A percentile compares a stretch with the other conserved stretches of the same genome.
These are phyloP conservation scores for Eutrigla gurnardus DNA, from an alignment of 2,797 vertebrate genomes.

Conservation along the genomic window DNA sequence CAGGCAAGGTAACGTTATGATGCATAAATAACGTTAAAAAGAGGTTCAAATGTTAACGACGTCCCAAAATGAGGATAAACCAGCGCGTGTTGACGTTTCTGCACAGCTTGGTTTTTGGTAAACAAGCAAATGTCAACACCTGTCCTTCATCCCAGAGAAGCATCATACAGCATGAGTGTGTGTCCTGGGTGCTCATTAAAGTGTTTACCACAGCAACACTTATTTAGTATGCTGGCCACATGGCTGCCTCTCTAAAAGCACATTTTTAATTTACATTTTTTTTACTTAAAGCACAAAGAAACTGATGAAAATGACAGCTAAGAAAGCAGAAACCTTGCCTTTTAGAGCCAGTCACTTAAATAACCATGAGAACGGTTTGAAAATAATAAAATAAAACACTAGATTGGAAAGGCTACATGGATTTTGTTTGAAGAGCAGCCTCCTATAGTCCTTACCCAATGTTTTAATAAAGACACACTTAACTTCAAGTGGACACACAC, in stretches of 20 bases:
- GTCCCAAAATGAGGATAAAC: not conserved
- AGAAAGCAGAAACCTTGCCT: not conserved
- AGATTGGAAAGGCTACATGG: not conserved
- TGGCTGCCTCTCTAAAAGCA: not conserved
- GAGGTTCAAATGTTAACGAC: not conserved
- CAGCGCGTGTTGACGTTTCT: not conserved
- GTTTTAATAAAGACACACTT: not conserved
- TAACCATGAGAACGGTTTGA: too few species aligned
- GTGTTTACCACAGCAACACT: too few species aligned
- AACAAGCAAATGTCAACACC: not conserved
- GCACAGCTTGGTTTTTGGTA: not conserved
- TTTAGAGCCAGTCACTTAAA: not conserved
- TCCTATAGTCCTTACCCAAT: not conserved
- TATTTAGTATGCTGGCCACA: not conserved
- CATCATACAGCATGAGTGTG: not conserved
- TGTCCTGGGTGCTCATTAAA: slow-evolving; percentile 52
- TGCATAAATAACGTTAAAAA: too few species aligned
- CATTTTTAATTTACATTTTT: too few species aligned
- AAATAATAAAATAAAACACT: not conserved
- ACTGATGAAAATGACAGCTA: not conserved
- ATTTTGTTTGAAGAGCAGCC: not conserved
- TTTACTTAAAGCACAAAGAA: too few species aligned
- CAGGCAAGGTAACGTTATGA: too few species aligned
- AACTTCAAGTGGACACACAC: slow-evolving; percentile 1
- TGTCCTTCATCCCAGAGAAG: slow-evolving; percentile 22